Evolutionary conservation across 2,888 invertebrate genomes (phyloP).

Genomic region (Acrocyrtus sp.): DNA sequence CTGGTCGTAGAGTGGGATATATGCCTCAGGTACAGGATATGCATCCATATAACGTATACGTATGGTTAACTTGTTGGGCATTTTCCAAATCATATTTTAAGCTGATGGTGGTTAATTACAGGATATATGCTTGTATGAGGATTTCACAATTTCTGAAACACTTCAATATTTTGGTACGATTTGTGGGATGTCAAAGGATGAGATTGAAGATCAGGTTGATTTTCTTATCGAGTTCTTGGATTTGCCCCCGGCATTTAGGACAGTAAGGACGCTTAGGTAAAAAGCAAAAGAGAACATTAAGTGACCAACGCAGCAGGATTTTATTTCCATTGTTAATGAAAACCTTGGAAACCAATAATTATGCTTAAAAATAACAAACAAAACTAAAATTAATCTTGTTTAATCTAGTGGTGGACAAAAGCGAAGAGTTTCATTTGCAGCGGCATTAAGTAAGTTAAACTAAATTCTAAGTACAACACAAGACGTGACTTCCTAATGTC

Average conservation of each 20-base stretch:
- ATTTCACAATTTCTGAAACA: conserved; percentile 87
- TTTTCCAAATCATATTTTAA: not conserved
- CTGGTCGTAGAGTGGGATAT: conserved; percentile 70
- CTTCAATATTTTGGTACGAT: conserved; percentile 57
- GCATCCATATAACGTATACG: too few species aligned
- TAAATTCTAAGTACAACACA: too few species aligned
- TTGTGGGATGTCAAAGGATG: conserved; percentile 51
- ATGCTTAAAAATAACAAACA: not conserved
- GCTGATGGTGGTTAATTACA: conserved; percentile 69
- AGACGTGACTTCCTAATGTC: too few species aligned
- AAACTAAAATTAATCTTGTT: not conserved
- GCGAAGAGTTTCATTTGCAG: conserved; percentile 67
- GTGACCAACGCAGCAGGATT: not conserved
- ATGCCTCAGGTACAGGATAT: conserved; percentile 58
- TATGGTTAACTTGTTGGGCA: not conserved
- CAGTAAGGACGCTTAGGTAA: conserved; percentile 71
- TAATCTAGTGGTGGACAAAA: conserved; percentile 67
- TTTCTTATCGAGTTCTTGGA: conserved; percentile 56
- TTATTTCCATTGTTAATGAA: too few species aligned
- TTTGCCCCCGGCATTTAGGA: conserved; percentile 40
- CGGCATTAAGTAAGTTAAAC: too few species aligned
- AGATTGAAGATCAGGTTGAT: conserved; percentile 52
- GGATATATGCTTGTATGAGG: conserved; percentile 88
- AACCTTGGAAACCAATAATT: too few species aligned
- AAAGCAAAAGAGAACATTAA: not conserved